Percentiles rank a stretch among this genome's conserved stretches.
Conservation (phyloP, 2,888 invertebrate species). For the Trissolcus japonicus region DNA sequence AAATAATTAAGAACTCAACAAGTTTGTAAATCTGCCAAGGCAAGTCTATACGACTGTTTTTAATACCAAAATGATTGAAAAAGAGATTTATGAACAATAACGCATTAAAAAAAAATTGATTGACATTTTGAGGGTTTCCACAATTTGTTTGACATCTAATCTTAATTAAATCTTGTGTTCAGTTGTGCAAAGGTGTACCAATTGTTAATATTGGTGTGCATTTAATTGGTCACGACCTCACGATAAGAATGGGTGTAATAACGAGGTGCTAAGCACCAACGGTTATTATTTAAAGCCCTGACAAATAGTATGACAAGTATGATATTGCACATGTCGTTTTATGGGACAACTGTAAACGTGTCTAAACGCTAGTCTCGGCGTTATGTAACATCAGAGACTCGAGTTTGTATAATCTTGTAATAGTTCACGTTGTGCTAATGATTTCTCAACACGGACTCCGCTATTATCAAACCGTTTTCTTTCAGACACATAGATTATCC, state of each 20-base stretch:
- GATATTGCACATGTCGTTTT: constrained; percentile 34
- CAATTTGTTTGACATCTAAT: constrained; percentile 3
- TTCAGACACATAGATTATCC: constrained; percentile 22
- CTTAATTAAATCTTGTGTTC: constrained; percentile 3
- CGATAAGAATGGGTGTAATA: constrained; percentile 1
- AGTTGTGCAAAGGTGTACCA: neutral
- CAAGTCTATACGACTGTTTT: too few relatives aligned
- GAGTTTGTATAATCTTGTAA: constrained; percentile 50
- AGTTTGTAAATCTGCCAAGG: too few relatives aligned
- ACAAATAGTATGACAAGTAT: constrained; percentile 35
- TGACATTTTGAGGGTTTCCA: neutral
- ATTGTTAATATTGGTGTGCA: constrained; percentile 5
- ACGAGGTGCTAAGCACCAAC: constrained; percentile 3
- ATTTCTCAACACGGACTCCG: constrained; percentile 40
- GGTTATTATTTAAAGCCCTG: constrained; percentile 17
- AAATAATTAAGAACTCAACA: too few relatives aligned
- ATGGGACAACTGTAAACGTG: constrained; percentile 44
- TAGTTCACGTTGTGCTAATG: constrained; percentile 47
- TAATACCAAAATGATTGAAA: too few relatives aligned
- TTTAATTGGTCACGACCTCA: constrained; percentile 9
- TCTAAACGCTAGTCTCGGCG: constrained; percentile 23
- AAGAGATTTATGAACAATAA: neutral
- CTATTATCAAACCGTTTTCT: constrained; percentile 43
- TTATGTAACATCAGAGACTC: constrained; percentile 31
- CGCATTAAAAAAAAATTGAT: neutral